Base-by-base conservation (phyloP, 2,888 invertebrate genomes). In the Cacoxenus indagator region DNA sequence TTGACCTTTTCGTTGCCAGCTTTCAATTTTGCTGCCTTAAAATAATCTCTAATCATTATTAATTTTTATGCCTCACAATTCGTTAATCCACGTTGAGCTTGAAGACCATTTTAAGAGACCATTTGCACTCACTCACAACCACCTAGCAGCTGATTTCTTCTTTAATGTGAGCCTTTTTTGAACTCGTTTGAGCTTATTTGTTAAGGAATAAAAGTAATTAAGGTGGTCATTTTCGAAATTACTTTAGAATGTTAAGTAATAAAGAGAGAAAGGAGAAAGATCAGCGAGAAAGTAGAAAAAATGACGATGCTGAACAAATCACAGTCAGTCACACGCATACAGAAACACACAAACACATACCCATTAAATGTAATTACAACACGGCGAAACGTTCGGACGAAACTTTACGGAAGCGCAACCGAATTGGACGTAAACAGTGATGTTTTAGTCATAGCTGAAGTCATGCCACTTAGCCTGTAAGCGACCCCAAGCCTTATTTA, bases 141-240 rank as follows among this genome's bases (percentile, higher is more conserved):
- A n/a, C n/a, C 37, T 37, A 37, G n/a, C n/a, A 37, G 37, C 37
- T 37, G 37, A 37, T 37, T 37, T 37, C 37, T 11, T 37, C 37
- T 37, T 37, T 11, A 8, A 37, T 19, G 17, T 51, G 22, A 51
- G 51, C 17, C 51, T 22, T 22, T 51, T 51, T 22, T 43, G 3
- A 43, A 19, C 48, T 19, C 17, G 14, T 19, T 19, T 48, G 4
- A 37, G 5, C 37, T 11, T 14, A 48, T 48, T 19, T 48, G 8
- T 19, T 17, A 59, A 31, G 29, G 9, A 59, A 31, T 59, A 59
- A 59, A 59, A 59, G 19, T 59, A 29, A 59, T 59, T 59, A 59
- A 31, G 59, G 59, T 31, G 22, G 26, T 19, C 59, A 31, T 17
- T 31, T 59, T 59, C 17, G 17, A 19, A 59, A 59, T 59, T 59